Conservation (phyloP, 1,140 invertebrate genomes). For the Reticulitermes speratus region DNA sequence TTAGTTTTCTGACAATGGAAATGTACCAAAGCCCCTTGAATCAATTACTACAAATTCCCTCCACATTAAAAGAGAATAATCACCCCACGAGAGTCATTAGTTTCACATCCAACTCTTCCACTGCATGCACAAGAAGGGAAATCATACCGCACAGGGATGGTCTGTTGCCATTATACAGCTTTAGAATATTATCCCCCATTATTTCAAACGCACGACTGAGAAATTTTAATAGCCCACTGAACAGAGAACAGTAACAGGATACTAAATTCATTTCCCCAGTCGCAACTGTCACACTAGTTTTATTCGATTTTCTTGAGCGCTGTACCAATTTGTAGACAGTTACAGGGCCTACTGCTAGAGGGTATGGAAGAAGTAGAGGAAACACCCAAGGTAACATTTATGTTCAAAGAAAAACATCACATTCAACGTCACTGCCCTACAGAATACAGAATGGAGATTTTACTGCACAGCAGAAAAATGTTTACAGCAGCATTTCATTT, state of each 20-base stretch:
- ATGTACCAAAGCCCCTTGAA: background rate
- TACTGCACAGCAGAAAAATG: background rate
- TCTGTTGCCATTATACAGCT: background rate
- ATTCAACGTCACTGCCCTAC: background rate
- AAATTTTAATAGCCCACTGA: background rate
- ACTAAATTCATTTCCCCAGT: background rate
- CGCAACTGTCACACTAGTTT: background rate
- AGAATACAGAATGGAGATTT: background rate
- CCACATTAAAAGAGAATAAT: background rate
- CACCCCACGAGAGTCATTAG: background rate
- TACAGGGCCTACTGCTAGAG: background rate
- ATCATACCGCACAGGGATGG: background rate
- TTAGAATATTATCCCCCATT: background rate
- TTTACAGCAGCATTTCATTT: background rate
- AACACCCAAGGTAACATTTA: background rate
- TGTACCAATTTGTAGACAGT: background rate
- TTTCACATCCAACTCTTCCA: background rate
- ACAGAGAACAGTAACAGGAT: background rate
- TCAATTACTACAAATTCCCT: constrained; percentile 7
- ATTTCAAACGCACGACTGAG: background rate
- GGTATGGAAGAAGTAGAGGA: background rate
- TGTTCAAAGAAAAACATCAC: background rate
- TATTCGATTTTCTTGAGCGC: background rate
- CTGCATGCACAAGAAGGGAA: background rate
- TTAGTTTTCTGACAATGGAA: background rate